Evolutionary conservation across 2,797 vertebrate genomes (phyloP), one percentile per base, ranked within the genome.

Genomic region (Ptychadena robeensis): DNA sequence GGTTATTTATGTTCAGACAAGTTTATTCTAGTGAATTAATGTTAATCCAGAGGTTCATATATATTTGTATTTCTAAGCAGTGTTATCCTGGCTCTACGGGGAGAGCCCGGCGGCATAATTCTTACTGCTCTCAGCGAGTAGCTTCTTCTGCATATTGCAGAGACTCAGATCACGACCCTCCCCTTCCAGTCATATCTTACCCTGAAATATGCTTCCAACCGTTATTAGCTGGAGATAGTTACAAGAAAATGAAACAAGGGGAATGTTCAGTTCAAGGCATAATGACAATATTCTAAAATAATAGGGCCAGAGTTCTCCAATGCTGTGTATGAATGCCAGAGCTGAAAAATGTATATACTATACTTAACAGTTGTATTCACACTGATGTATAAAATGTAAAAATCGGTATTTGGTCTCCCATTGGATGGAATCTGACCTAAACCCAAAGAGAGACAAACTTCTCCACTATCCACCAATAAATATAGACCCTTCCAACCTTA

Each of bases 101-200:
- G 61, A 76, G 73, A 76, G 61, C 28, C 73, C 73, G 48, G 37
- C 66, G n/a, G 32, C 25, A 65, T 76, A 76, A 76, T 64, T 76
- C 61, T 76, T 40, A 27, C 61, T 76, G 66, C n/a, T 76, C 37
- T 65, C 61, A 76, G 28, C 22, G 9, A 76, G 73, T 65, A 65
- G 73, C 61, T 76, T 32, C 66, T 76, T 59, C 63, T 37, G 44
- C 73, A 76, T 76, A n/a, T 76, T 76, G 35, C 37, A 66, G 35
- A 61, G 38, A n/a, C n/a, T 65, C 27, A 14, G 37, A 65, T 35
- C 73, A 27, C 32, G 73, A 76, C 73, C n/a, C 73, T 76, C 38
- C 73, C 27, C 2, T 65, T 25, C 61, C 22, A 27, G 27, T 15
- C 73, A 44, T 65, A 30, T 59, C 32, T 38, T 40, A 28, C 11